These are phyloP conservation scores for Taeniopygia guttata DNA, from an alignment of 2,797 vertebrate genomes.

Conservation along the genomic window DNA sequence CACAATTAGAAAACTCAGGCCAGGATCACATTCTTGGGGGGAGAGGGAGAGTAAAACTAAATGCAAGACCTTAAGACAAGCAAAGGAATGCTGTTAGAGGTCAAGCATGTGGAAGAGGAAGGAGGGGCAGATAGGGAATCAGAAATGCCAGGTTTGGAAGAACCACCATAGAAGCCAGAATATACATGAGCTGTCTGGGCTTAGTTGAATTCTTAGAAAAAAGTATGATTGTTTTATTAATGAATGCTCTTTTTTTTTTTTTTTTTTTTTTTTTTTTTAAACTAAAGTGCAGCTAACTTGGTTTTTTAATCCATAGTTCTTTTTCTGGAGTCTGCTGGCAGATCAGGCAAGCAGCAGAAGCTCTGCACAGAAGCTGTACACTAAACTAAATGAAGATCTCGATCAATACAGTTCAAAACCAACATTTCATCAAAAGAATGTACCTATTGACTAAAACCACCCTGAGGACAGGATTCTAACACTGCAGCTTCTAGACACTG, in stretches of 20 bases:
- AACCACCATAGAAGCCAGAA: neutral
- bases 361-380: neutral
- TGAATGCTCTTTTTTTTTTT: neutral
- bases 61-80: conserved; percentile 53
- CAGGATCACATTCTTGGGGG: conserved; percentile 55
- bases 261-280: neutral
- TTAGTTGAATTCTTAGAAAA: neutral
- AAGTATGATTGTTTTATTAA: neutral
- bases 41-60: conserved; percentile 21
- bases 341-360: neutral
- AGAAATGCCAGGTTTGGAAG: conserved; percentile 41
- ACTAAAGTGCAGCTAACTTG: neutral
- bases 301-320: neutral
- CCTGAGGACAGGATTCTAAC: neutral
- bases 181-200: neutral
- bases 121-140: conserved; percentile 2
- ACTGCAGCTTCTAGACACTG: neutral
- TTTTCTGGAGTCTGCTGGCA: neutral
- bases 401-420: neutral
- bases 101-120: conserved; percentile 43
- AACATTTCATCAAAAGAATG: neutral
- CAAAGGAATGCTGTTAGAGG: conserved; percentile 56
- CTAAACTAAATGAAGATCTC: neutral
- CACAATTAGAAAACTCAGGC: conserved; percentile 59
- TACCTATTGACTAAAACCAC: neutral